Evolutionary conservation across 2,888 invertebrate genomes (phyloP).

Genomic region (Callinectes sapidus): DNA sequence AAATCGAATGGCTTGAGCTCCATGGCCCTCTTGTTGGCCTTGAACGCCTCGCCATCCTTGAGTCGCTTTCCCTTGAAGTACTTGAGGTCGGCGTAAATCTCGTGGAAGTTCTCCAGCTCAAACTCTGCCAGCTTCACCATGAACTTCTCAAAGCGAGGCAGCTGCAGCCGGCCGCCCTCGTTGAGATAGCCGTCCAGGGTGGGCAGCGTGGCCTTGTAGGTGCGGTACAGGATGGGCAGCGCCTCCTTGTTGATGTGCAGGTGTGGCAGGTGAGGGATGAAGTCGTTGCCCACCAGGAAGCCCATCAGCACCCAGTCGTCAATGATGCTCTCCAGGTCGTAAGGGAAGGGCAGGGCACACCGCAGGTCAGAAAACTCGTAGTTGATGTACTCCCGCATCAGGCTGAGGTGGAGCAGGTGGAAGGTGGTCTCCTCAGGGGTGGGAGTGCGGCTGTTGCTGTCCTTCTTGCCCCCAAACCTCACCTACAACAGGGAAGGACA

Average conservation of each 20-base stretch:
- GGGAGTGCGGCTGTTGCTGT: constrained; percentile 76
- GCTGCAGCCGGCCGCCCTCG: constrained; percentile 88
- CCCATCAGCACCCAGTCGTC: constrained; percentile 99
- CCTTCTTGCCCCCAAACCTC: constrained; percentile 80
- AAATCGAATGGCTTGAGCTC: constrained; percentile 59
- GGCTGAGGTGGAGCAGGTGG: constrained; percentile 92
- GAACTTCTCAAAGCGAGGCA: constrained; percentile 89
- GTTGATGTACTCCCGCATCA: constrained; percentile 79
- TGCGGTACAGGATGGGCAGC: constrained; percentile 88
- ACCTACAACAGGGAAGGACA: constrained; percentile 78
- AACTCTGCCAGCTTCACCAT: constrained; percentile 85
- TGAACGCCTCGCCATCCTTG: constrained; percentile 49
- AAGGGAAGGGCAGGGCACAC: constrained; percentile 83
- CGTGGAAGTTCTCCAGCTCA: constrained; percentile 85
- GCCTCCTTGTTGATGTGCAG: constrained; percentile 95
- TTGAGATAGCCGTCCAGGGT: constrained; percentile 94
- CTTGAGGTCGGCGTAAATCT: constrained; percentile 85
- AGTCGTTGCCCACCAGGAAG: constrained; percentile 97
- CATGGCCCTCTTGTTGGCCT: constrained; percentile 41
- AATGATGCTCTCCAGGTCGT: constrained; percentile 91
- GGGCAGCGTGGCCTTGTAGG: constrained; percentile 91
- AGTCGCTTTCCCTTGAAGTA: constrained; percentile 86
- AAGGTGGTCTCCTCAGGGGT: constrained; percentile 94
- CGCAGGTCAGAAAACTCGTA: constrained; percentile 77
- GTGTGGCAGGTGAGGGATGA: constrained; percentile 96